These are phyloP conservation scores for Perizoma affinitatum DNA, from an alignment of 2,888 invertebrate genomes.

Conservation along the genomic window DNA sequence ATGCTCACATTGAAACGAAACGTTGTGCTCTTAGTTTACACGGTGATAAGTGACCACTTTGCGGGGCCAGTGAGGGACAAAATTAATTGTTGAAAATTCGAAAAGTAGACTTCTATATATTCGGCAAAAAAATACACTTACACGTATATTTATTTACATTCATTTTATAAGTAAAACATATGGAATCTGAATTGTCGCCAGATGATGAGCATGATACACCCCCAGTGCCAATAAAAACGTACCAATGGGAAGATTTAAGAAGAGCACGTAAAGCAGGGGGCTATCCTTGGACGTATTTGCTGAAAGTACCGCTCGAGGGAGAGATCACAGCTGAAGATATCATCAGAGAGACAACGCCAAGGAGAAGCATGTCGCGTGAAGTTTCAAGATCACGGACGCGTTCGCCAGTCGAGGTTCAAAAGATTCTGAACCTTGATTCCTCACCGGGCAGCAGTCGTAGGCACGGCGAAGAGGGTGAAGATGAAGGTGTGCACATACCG, in stretches of 20 bases:
- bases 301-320: slow-evolving; percentile 85
- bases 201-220: slow-evolving; percentile 81
- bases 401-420: slow-evolving; percentile 69
- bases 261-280: slow-evolving; percentile 88
- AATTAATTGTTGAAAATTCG: slow-evolving; percentile 37
- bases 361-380: slow-evolving; percentile 79
- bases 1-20: slow-evolving; percentile 77
- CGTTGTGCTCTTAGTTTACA: slow-evolving; percentile 80
- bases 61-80: slow-evolving; percentile 63
- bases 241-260: slow-evolving; percentile 91
- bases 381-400: slow-evolving; percentile 74
- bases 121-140: slow-evolving; percentile 17
- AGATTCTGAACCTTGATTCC: slow-evolving; percentile 75
- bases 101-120: slow-evolving; percentile 23
- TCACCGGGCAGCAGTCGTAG: slow-evolving; percentile 80
- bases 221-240: slow-evolving; percentile 89
- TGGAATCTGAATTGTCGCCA: slow-evolving; percentile 83
- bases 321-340: slow-evolving; percentile 81
- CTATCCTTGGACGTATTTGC: slow-evolving; percentile 92
- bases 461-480: slow-evolving; percentile 75
- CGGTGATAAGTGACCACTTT: slow-evolving; percentile 68
- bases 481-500: slow-evolving; percentile 75
- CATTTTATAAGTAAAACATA: slow-evolving; percentile 68
- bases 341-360: slow-evolving; percentile 73
- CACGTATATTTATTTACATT: slow-evolving; percentile 31